Conservation (phyloP, 2,888 invertebrate genomes). For the Pherbina coryleti region DNA sequence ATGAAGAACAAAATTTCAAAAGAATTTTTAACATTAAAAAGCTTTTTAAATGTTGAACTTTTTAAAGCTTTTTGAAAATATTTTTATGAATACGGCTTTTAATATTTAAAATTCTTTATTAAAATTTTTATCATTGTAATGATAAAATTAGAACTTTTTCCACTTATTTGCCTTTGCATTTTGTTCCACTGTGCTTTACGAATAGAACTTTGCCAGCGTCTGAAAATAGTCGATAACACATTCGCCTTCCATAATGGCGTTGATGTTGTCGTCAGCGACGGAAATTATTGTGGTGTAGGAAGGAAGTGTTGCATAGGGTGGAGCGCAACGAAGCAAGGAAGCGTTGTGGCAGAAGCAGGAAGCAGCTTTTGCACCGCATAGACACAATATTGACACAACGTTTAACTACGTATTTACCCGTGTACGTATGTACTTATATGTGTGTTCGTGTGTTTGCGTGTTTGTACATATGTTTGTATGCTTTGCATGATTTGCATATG, state of each 20-base stretch:
- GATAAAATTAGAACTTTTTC: too few species aligned
- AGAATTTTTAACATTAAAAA: too few species aligned
- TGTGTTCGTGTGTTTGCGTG: neutral
- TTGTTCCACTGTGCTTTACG: neutral
- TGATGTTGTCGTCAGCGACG: conserved; percentile 18
- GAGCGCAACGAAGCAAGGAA: neutral
- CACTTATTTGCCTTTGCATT: neutral
- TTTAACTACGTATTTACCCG: neutral
- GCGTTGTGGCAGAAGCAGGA: neutral
- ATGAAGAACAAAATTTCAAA: too few species aligned
- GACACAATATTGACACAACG: conserved; percentile 31
- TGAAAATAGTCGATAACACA: conserved; percentile 32
- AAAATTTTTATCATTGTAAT: too few species aligned
- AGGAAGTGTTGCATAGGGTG: neutral
- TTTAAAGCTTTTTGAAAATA: too few species aligned
- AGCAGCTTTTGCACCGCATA: conserved; percentile 4
- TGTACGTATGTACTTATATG: neutral
- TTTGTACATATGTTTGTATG: neutral
- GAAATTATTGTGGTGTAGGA: conserved; percentile 16
- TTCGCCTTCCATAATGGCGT: conserved; percentile 18
- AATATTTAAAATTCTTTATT: too few species aligned
- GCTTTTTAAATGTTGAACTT: too few species aligned
- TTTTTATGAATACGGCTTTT: too few species aligned
- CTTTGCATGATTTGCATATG: neutral
- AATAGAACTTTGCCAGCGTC: neutral